These are phyloP conservation scores for Laterallus jamaicensis DNA, from an alignment of 2,113 vertebrate species.

Conservation along the genomic window DNA sequence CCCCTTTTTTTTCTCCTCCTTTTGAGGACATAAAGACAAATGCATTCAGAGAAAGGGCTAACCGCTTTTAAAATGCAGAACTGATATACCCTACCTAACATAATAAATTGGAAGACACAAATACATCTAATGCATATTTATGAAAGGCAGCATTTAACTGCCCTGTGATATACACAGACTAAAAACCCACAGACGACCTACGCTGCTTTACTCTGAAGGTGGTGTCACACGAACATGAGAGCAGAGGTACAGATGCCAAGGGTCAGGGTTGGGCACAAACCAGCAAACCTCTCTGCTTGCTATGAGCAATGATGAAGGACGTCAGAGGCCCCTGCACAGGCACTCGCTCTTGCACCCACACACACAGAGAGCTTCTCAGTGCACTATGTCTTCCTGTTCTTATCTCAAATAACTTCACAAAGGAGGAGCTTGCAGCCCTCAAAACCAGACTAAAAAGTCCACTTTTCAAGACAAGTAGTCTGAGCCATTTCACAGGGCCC, in stretches of 20 bases:
- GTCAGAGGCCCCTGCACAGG: background rate
- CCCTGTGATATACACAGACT: background rate
- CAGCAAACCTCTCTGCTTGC: background rate
- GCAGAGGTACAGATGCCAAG: background rate
- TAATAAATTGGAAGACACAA: background rate
- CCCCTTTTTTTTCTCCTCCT: background rate
- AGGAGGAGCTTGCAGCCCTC: background rate
- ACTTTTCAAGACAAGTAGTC: slow-evolving; percentile 16
- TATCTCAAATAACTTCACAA: background rate
- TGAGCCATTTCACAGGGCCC: slow-evolving; percentile 23
- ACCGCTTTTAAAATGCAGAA: background rate
- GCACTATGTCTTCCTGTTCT: background rate
- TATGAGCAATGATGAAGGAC: background rate
- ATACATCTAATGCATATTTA: background rate
- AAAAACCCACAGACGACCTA: background rate
- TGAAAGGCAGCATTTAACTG: background rate
- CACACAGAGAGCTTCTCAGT: background rate
- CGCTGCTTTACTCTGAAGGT: background rate
- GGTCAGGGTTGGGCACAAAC: rapidly evolving
- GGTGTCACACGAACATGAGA: rapidly evolving
- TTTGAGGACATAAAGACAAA: background rate
- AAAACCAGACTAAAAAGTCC: background rate
- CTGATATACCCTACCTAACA: background rate
- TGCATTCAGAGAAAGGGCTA: background rate
- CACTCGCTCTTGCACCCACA: rapidly evolving